phyloP scores from a whole-genome alignment of 2,888 invertebrate genomes.

The Drosophila meridiana region DNA sequence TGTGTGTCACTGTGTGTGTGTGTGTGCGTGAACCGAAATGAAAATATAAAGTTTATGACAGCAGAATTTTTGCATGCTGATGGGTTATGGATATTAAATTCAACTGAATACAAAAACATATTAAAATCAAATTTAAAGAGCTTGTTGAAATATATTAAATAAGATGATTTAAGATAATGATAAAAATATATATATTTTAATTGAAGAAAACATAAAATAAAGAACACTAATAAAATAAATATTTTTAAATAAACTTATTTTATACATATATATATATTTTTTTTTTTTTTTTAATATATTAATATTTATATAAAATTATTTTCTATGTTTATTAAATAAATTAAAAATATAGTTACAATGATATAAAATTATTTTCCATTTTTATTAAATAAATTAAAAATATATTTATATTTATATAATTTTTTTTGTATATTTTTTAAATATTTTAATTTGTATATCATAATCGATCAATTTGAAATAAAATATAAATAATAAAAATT shows the following conservation, averaged over 20 bases:
- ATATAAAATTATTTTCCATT: no score
- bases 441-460: no score
- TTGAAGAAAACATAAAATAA: neutral
- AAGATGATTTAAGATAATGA: neutral
- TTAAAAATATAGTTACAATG: neutral
- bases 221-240: neutral
- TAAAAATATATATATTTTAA: neutral
- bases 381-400: neutral
- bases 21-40: slow-evolving; percentile 57
- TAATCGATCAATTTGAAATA: neutral
- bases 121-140: slow-evolving; percentile 8
- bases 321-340: no score
- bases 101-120: slow-evolving; percentile 11
- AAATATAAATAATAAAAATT: neutral
- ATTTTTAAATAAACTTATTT: neutral
- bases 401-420: no score
- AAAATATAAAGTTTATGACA: slow-evolving; percentile 72
- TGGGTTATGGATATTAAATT: slow-evolving; percentile 17
- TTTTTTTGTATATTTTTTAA: no score
- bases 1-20: slow-evolving; percentile 9
- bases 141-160: neutral
- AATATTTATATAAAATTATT: no score
- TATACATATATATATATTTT: neutral
- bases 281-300: no score
- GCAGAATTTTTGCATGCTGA: slow-evolving; percentile 23